Base-by-base conservation (phyloP, 2,888 invertebrate genomes). In the Drosophila paramelanica region DNA sequence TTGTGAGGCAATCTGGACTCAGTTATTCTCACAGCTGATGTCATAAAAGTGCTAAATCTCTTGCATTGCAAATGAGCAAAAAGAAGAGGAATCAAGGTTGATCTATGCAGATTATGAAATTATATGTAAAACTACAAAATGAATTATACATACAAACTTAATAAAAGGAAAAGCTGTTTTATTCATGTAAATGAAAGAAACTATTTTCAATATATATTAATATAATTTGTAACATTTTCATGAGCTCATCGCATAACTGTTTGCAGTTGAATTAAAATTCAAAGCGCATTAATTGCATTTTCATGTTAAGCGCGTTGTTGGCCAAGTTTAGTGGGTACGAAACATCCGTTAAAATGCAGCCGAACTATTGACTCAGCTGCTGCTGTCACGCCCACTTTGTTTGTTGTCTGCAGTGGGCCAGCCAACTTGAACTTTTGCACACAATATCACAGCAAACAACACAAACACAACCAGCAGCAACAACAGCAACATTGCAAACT, bases 391-490 rank as follows among this genome's bases (percentile, higher is more conserved):
- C 75, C 75, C 68, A 68, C 73, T 51, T 65, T 77, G 59, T 75
- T 67, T 73, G 59, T 41, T 75, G 58, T 49, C 67, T 67, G 71
- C 33, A 45, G 39, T 67, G 51, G 31, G 59, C 49, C 46, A 67
- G 68, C 45, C 74, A 78, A 66, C 74, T 73, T 77, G 74, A 78
- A 78, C 79, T 77, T 60, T 59, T 65, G 70, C 75, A 45, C 74
- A 73, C 68, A 73, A 49, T 57, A 74, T 60, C 60, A 71, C 77
- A 71, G 55, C 66, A 50, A 66, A 55, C 39, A 58, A 61, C 36
- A 55, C 45, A 57, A 67, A 64, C 38, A 73, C 50, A 46, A 41
- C 43, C 42, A 33, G 4, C 36, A 51, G 23, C 71, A 69, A 50
- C 53, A 70, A 41, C 52, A 58, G 20, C 33, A 60, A 41, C 45